These are phyloP conservation scores for Laticauda laticaudata DNA, from an alignment of 2,113 vertebrate species.

Conservation along the genomic window DNA sequence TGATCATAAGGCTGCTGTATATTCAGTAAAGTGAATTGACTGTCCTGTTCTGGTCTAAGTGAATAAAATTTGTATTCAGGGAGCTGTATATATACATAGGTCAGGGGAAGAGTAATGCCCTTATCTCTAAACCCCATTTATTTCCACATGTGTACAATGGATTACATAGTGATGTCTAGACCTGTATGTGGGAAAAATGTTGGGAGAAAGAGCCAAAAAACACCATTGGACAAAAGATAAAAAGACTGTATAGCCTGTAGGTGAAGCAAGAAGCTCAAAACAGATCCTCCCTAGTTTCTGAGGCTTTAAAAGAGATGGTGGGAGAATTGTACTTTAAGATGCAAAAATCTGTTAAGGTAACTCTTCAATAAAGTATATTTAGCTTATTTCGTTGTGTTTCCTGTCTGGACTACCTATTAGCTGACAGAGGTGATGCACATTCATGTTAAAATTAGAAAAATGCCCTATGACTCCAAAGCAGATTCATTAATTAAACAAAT, in stretches of 20 bases:
- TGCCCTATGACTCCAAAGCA: background rate
- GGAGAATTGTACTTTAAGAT: background rate
- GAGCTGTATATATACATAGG: background rate
- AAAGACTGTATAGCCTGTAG: background rate
- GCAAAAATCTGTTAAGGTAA: background rate
- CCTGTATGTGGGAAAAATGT: background rate
- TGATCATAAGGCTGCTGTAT: background rate
- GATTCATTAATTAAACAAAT: conserved; percentile 15
- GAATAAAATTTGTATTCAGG: background rate
- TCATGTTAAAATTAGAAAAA: conserved; percentile 1
- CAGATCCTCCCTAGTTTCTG: background rate
- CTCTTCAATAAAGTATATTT: background rate
- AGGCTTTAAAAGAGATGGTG: background rate
- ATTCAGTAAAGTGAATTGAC: background rate
- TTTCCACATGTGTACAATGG: background rate
- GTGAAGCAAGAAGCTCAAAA: background rate
- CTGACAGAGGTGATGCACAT: background rate
- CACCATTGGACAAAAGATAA: background rate
- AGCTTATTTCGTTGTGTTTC: background rate
- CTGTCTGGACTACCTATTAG: background rate
- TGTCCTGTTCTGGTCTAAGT: background rate
- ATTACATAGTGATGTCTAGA: background rate
- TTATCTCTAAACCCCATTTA: background rate
- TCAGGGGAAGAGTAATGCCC: background rate
- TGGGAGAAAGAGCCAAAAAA: background rate